A percentile compares a stretch with the other conserved stretches of the same genome.
phyloP scores from a whole-genome alignment of 2,888 invertebrate species.

The Harmothoe impar region DNA sequence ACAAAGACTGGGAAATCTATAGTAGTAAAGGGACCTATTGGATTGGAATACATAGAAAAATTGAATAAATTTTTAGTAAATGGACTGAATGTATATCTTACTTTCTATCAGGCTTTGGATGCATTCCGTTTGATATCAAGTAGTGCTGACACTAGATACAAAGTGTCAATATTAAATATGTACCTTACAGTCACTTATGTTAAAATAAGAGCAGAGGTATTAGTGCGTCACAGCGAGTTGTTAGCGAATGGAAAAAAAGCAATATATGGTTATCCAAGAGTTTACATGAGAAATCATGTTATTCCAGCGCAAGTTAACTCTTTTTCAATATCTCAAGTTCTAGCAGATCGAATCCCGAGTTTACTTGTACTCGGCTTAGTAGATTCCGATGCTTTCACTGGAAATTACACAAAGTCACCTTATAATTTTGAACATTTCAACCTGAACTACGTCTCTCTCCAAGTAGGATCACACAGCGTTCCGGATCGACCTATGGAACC shows the following conservation, averaged over 20 bases:
- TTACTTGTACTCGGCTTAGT: no score
- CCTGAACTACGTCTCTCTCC: no score
- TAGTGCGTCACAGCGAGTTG: background rate
- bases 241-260: background rate
- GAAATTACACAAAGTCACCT: background rate
- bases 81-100: no score
- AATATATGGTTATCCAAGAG: background rate
- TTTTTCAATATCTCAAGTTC: no score
- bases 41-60: no score
- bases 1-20: background rate
- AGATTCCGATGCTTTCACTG: no score
- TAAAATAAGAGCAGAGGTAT: background rate
- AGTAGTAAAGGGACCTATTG: background rate
- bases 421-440: no score
- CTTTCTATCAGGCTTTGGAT: background rate
- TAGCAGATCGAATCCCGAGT: no score
- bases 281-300: no score
- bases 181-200: no score
- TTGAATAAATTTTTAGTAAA: background rate
- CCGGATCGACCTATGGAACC: no score
- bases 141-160: background rate
- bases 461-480: no score
- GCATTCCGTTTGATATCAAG: background rate
- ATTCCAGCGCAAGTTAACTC: background rate
- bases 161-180: background rate